Evolutionary conservation across 2,888 invertebrate species (phyloP), one percentile per base, ranked within the genome.

Genomic region (Andrena flavipes): DNA sequence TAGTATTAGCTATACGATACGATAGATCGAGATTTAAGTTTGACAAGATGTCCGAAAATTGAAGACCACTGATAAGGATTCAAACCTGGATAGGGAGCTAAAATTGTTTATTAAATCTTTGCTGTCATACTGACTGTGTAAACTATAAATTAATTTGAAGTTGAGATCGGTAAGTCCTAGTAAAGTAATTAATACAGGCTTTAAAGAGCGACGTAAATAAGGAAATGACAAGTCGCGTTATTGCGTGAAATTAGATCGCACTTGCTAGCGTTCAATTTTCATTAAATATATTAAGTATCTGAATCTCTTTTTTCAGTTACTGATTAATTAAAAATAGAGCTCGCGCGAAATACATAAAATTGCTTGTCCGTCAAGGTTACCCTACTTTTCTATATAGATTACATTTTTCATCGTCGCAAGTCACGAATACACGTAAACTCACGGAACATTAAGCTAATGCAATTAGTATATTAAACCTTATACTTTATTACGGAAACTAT

Each of bases 11-110:
- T 64, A 64, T 54, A 49, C 69, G 56, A 70, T 74, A 77, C 74
- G 77, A 82, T 65, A 48, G 29, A 74, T 84, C 84, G 84, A 82
- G 76, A 80, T 75, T 84, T 29, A 73, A 85, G 77, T 84, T 79
- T 56, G 71, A 71, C 84, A 86, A 86, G 62, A 85, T 86, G 86
- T 85, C 85, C 35, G 78, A 84, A 83, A 84, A 84, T 84, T 86
- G 49, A 64, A 68, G 54, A 59, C 64, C 56, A 63, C 42, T 70
- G 76, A 81, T 65, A 76, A 74, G 60, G 49, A 76, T 85, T 65
- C 59, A 51, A 69, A 84, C 80, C 63, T n/a, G 35, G 1, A 51
- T 30, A 35, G 16, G 68, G 8, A 42, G 54, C 51, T 30, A 20
- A 71, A 56, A 64, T 76, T 71, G 49, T 62, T 56, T 71, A 60